Evolutionary conservation across 2,888 invertebrate genomes (phyloP).

Genomic region (Orgyia antiqua): DNA sequence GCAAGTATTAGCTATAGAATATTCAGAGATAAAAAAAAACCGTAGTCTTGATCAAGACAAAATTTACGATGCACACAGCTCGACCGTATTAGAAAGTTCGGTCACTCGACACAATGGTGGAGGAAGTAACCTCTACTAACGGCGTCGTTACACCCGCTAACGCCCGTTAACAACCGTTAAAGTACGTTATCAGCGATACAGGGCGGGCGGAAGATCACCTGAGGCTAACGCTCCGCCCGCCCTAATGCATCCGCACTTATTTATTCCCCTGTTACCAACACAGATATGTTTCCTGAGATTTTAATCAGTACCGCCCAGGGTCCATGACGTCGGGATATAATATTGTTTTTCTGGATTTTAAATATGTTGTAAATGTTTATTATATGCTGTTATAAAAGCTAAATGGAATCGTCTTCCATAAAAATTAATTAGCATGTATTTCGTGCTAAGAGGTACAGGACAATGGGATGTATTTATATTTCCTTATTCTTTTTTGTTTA

Average conservation of each 20-base stretch:
- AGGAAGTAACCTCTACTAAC: constrained; percentile 70
- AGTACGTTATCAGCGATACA: constrained; percentile 67
- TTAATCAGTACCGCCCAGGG: constrained; percentile 33
- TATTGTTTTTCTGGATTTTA: constrained; percentile 32
- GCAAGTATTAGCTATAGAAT: too few relatives aligned
- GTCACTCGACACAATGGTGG: constrained; percentile 49
- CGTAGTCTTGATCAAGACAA: constrained; percentile 31
- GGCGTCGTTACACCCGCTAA: constrained; percentile 67
- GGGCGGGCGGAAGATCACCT: constrained; percentile 67
- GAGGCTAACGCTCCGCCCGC: constrained; percentile 60
- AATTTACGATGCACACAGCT: constrained; percentile 35
- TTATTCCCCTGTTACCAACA: constrained; percentile 51
- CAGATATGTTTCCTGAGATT: constrained; percentile 68
- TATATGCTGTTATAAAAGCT: constrained; percentile 12
- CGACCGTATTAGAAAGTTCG: constrained; percentile 23
- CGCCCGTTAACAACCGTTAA: constrained; percentile 51
- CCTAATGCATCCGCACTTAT: constrained; percentile 76
- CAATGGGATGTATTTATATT: background rate
- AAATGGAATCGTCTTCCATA: constrained; percentile 16
- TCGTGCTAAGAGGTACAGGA: background rate
- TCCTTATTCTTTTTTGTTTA: background rate
- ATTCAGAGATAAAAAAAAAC: too few relatives aligned
- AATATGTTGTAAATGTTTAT: constrained; percentile 28
- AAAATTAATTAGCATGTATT: constrained; percentile 7
- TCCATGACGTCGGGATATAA: constrained; percentile 6